Base-by-base conservation (phyloP, 2,888 invertebrate species). In the Marasmarcha lunaedactyla region DNA sequence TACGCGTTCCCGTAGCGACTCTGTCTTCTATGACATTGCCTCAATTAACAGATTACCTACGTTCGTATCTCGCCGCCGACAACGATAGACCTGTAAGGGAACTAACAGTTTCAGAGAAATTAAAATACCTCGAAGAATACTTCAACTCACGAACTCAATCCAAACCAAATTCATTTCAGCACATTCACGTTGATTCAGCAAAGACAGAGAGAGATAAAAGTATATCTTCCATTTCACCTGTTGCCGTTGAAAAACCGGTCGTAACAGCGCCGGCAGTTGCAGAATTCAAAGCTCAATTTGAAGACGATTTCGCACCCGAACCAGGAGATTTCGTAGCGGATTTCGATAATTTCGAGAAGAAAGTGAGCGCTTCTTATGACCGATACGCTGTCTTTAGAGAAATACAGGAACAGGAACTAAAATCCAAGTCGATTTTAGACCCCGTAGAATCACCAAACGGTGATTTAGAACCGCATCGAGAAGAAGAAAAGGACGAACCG, bases 341-440 rank as follows among this genome's bases (percentile, higher is more conserved):
- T 54, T 90, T 90, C 54, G 89, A 88, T 33, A 86, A 88, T 53
- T 88, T 88, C 49, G 70, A 81, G 49, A 69, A 71, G 42, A 83
- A 84, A 58, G 73, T 78, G 0, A 86, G 87, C 43, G 71, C 88
- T 0, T 69, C 87, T 0, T 91, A 90, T 56, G 95, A 95, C 61
- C 87, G 93, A 51, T 95, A 95, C 63, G 95, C 95, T 0, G 95
- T 92, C 0, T 95, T 95, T 56, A 85, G 95, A 45, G 95, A 95
- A 74, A 87, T 93, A 50, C 90, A 93, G 50, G 90, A 93, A 54
- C 92, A 91, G 61, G 89, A 90, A 50, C 66, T 89, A 15, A 88
- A 88, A 59, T 58, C 71, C 0, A 74, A 71, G 46, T 69, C 78
- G 0, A 63, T 77, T 33, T 45, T 81, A 41, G 71, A 72, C 20